These are phyloP conservation scores for Papilio demoleus DNA, from an alignment of 2,888 invertebrate genomes.

Conservation along the genomic window DNA sequence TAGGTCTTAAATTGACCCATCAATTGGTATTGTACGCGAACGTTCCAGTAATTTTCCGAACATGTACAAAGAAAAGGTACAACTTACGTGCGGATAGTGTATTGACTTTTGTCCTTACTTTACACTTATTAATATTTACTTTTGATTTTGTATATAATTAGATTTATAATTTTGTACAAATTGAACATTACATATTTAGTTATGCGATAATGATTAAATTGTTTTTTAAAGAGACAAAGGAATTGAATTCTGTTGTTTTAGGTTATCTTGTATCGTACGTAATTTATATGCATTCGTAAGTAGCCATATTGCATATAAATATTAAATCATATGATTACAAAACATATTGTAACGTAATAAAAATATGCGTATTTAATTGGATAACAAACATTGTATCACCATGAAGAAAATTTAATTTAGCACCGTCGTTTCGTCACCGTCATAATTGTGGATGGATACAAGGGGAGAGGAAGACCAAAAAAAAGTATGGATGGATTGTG, in stretches of 20 bases:
- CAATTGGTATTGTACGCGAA: background rate
- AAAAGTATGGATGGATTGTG: too few relatives aligned
- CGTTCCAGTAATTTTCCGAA: conserved; percentile 1
- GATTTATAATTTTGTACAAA: background rate
- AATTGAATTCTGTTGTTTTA: conserved; percentile 11
- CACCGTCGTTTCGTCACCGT: too few relatives aligned
- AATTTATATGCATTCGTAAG: conserved; percentile 2
- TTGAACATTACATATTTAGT: background rate
- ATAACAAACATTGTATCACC: too few relatives aligned
- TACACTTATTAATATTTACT: background rate
- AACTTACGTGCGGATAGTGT: background rate
- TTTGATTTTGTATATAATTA: background rate
- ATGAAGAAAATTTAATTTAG: too few relatives aligned
- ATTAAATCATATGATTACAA: background rate
- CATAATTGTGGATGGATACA: too few relatives aligned
- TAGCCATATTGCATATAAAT: background rate
- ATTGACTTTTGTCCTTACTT: background rate
- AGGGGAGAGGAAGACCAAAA: too few relatives aligned
- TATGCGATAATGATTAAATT: background rate
- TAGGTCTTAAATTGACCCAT: background rate
- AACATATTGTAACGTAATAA: too few relatives aligned
- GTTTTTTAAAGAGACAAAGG: conserved; percentile 13
- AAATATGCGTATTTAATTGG: too few relatives aligned
- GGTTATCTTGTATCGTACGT: conserved; percentile 10
- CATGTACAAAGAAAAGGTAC: background rate